A percentile compares a stretch with the other conserved stretches of the same genome.
Conservation (phyloP, 1,140 invertebrate species). For the Heliothis subflexa region DNA sequence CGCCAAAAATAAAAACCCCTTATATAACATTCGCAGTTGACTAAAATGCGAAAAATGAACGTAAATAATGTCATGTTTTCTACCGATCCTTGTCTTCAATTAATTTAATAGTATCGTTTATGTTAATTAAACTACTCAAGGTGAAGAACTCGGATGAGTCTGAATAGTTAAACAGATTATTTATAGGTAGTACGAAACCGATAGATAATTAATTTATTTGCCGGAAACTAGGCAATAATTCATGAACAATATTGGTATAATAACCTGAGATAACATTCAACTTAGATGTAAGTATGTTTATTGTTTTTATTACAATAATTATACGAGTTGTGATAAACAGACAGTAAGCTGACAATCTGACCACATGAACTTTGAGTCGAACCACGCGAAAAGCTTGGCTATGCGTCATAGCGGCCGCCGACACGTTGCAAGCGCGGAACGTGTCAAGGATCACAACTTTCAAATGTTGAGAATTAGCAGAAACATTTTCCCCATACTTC, state of each 20-base stretch:
- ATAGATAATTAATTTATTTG: neutral
- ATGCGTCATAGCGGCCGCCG: constrained; percentile 66
- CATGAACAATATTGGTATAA: neutral
- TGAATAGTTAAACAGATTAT: neutral
- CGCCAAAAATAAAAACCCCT: constrained; percentile 23
- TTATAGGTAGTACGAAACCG: neutral
- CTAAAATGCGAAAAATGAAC: no score
- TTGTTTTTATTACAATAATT: neutral
- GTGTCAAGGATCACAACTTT: constrained; percentile 83
- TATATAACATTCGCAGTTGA: neutral
- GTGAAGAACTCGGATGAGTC: neutral
- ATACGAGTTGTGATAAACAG: constrained; percentile 6
- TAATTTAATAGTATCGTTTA: constrained; percentile 28
- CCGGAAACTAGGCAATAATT: constrained; percentile 6
- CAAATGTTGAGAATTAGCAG: constrained; percentile 48
- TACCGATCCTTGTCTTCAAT: neutral
- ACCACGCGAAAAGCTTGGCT: constrained; percentile 67
- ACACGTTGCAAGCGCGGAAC: constrained; percentile 59
- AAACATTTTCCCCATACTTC: constrained; percentile 62
- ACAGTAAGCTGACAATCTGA: constrained; percentile 45
- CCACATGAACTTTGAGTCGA: constrained; percentile 53
- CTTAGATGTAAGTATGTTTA: neutral
- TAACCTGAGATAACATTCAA: neutral
- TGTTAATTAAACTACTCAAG: constrained; percentile 6
- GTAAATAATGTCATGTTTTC: neutral